Base-by-base conservation (phyloP, 2,888 invertebrate genomes). In the Drosophila barbarae region DNA sequence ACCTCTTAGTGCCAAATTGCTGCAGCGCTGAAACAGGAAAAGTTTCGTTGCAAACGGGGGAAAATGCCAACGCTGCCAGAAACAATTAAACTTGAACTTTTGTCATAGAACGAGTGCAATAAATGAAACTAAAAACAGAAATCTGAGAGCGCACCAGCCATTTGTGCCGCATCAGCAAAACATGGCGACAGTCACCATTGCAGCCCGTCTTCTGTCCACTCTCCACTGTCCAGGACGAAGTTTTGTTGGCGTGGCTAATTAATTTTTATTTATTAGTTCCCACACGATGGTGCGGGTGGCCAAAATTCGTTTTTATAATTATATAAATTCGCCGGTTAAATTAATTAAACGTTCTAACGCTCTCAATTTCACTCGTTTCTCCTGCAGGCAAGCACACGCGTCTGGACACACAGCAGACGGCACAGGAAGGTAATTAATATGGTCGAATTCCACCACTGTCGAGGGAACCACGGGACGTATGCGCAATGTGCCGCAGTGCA, bases 301-400 rank as follows among this genome's bases (percentile, higher is more conserved):
- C 66, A 53, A 60, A 58, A 68, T 64, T 69, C 67, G 55, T 18
- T 59, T 70, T 72, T 59, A 49, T 67, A 76, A 74, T 79, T 73
- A 74, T 74, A 71, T 71, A 53, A 69, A 65, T 74, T 70, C 60
- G 49, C 53, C 21, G 35, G 55, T 73, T 34, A 51, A 63, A 44
- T 63, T 63, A 83, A 78, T 78, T 83, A 80, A 69, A 80, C 64
- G 71, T 65, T 66, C 68, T 68, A 78, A 69, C 64, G n/a, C 34
- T 30, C 38, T 35, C 55, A 51, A 47, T 44, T 52, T 18, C 32
- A 32, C 53, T 52, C 61, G 32, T 72, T 57, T 69, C 76, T 53
- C 58, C 85, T 84, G 36, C 86, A 89, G 89, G 89, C 65, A 89
- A 89, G 77, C 89, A 89, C 75, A 77, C 85, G 63, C 88, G 87